A percentile compares a stretch with the other conserved stretches of the same genome.
These are phyloP conservation scores for Drosophila chauvacae DNA, from an alignment of 1,140 invertebrate genomes.

Conservation along the genomic window DNA sequence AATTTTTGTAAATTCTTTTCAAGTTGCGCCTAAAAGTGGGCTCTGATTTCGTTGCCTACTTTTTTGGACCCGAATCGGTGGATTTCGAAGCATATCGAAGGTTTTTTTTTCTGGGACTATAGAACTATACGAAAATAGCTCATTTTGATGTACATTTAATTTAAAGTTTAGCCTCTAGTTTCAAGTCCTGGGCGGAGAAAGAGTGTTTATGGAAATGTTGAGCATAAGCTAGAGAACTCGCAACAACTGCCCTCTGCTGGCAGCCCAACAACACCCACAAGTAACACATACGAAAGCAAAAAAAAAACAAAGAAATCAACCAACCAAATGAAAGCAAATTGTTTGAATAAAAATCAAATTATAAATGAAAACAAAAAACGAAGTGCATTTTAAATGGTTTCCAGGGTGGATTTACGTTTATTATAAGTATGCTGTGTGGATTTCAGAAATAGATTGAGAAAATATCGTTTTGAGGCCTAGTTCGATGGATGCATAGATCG, in stretches of 20 bases:
- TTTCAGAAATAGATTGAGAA: not conserved
- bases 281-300: slow-evolving; percentile 19
- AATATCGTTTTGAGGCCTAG: not conserved
- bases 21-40: not conserved
- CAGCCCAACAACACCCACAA: slow-evolving; percentile 37
- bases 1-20: not conserved
- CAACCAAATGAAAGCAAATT: slow-evolving; percentile 68
- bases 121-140: slow-evolving; percentile 17
- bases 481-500: not conserved
- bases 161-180: slow-evolving; percentile 39
- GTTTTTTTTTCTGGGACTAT: not conserved
- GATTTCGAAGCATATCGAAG: not conserved
- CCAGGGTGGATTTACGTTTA: not conserved
- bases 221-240: slow-evolving; percentile 2
- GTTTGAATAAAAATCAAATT: slow-evolving; percentile 71
- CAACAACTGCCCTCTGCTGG: slow-evolving; percentile 21
- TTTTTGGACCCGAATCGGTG: not conserved
- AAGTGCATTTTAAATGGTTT: slow-evolving; percentile 18
- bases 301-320: slow-evolving; percentile 34
- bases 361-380: slow-evolving; percentile 1
- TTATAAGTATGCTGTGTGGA: not conserved
- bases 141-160: slow-evolving; percentile 41
- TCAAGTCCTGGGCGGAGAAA: not conserved
- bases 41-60: not conserved
- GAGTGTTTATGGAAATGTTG: slow-evolving; percentile 10